phyloP scores from a whole-genome alignment of 2,797 vertebrate genomes.

The Esox masquinongy region DNA sequence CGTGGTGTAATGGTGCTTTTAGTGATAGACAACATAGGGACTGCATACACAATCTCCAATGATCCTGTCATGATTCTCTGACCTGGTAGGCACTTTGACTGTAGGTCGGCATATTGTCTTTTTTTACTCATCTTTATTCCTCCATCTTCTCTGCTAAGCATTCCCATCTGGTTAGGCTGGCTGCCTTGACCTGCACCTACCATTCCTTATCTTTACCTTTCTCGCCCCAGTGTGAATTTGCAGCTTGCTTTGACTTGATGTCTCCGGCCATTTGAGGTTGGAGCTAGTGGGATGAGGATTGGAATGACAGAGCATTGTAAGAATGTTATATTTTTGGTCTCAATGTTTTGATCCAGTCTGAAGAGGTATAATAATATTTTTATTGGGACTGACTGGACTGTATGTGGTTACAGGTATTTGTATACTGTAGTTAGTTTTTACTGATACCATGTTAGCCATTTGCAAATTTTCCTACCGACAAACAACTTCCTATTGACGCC shows the following conservation, averaged over 20 bases:
- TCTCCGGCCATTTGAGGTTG: conserved; percentile 52
- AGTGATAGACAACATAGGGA: too few species aligned
- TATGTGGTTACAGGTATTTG: neutral
- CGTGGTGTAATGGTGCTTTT: too few species aligned
- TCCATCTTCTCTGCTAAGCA: neutral
- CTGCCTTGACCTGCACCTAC: neutral
- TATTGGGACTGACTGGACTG: neutral
- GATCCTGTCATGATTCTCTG: neutral
- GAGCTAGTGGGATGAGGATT: conserved; percentile 36
- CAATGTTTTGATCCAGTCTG: neutral
- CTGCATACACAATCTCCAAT: too few species aligned
- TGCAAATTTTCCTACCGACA: neutral
- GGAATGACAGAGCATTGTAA: conserved; percentile 28
- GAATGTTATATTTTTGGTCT: conserved; percentile 22
- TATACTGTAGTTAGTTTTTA: neutral
- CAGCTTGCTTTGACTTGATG: conserved; percentile 47
- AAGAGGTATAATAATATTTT: neutral
- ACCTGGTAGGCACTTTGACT: neutral
- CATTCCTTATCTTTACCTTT: neutral
- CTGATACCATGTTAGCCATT: neutral
- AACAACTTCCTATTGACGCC: neutral
- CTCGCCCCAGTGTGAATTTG: conserved; percentile 4
- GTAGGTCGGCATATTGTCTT: neutral
- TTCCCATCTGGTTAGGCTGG: neutral
- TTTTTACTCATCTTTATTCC: neutral